Conservation (phyloP, 2,797 vertebrate genomes). For the Epinephelus malabaricus region DNA sequence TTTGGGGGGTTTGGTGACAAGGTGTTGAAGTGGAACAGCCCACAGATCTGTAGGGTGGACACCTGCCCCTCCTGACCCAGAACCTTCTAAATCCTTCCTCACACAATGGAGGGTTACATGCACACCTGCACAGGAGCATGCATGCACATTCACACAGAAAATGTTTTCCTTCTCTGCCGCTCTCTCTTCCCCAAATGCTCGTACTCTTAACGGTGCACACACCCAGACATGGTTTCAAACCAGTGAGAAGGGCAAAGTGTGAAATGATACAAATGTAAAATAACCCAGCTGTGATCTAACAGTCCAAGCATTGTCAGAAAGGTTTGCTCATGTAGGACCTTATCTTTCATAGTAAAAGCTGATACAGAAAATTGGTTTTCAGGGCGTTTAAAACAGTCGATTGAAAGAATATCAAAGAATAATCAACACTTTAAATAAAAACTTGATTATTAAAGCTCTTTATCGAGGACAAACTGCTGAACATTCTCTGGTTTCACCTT, state of each 20-base stretch:
- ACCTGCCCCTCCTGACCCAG: slow-evolving; percentile 77
- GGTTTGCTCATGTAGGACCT: background rate
- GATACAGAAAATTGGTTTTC: too few relatives aligned
- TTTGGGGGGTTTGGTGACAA: slow-evolving; percentile 69
- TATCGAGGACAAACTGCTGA: background rate
- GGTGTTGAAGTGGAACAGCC: slow-evolving; percentile 83
- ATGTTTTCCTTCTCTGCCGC: background rate
- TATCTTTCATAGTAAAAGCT: background rate
- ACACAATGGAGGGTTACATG: slow-evolving; percentile 55
- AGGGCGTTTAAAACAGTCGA: too few relatives aligned
- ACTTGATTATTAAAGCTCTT: background rate
- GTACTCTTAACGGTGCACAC: background rate
- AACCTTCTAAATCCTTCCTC: slow-evolving; percentile 72
- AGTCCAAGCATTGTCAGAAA: background rate
- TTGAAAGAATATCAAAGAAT: too few relatives aligned
- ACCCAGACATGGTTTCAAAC: background rate
- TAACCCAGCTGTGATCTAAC: too few relatives aligned
- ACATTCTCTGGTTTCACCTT: background rate
- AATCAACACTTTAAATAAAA: background rate
- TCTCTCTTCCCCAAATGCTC: slow-evolving; percentile 10
- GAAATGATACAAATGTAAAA: background rate
- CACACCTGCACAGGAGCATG: slow-evolving; percentile 9
- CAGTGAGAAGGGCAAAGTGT: background rate
- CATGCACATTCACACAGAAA: background rate
- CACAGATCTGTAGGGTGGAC: slow-evolving; percentile 75